These are phyloP conservation scores for Penaeus vannamei DNA, from an alignment of 1,140 invertebrate species.

Conservation along the genomic window DNA sequence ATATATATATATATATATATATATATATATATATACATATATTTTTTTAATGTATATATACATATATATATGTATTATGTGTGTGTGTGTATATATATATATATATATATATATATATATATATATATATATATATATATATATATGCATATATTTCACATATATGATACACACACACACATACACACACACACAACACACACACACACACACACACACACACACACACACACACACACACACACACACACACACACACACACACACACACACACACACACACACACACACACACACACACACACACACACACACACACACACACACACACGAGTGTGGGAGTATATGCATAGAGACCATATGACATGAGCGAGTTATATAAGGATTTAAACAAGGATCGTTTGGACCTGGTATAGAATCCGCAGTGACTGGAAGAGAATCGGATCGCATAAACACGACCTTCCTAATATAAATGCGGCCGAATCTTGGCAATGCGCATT, in stretches of 20 bases:
- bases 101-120: slow-evolving; percentile 1
- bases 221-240: no score
- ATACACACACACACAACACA: neutral
- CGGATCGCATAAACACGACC: no score
- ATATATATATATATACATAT: slow-evolving; percentile 8
- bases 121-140: slow-evolving; percentile 10
- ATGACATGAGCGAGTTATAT: no score
- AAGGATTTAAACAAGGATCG: no score
- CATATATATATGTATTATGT: neutral
- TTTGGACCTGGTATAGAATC: no score
- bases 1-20: slow-evolving; percentile 22
- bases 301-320: no score
- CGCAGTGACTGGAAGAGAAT: no score
- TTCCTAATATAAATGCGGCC: no score
- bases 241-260: neutral
- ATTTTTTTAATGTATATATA: neutral
- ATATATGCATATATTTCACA: neutral
- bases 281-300: neutral
- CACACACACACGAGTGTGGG: no score
- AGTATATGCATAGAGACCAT: no score
- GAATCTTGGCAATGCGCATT: no score
- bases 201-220: neutral
- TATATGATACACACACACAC: neutral
- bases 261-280: neutral
- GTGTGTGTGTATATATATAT: neutral